Evolutionary conservation across 2,797 vertebrate genomes (phyloP), one percentile per base, ranked within the genome.

Genomic region (Ceryle rudis): DNA sequence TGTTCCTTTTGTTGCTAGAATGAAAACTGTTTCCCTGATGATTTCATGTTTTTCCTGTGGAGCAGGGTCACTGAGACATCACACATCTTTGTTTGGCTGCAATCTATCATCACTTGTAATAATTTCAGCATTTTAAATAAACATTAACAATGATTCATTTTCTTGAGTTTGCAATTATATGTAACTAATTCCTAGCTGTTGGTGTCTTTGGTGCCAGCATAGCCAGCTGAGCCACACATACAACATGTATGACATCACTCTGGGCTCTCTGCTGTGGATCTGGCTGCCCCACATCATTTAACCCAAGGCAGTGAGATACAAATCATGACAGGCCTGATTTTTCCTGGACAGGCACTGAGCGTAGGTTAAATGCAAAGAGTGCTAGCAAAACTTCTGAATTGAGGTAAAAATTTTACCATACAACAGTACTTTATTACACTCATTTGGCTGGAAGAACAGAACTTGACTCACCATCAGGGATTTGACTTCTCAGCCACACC

Each of bases 131-230:
- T 66, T 93, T 94, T 65, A 94, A 87, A 92, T 88, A 52, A 95
- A 91, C 44, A 79, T 91, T 84, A 87, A 72, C 89, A 95, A 89
- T 70, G 62, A 55, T 74, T 92, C 61, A 5, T 7, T 70, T 90
- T 75, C 58, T 85, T 82, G 42, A 62, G 35, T 25, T 91, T 74
- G 39, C 52, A 81, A 58, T 86, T 87, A 37, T 4, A 44, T n/a
- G 29, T 51, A 84, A 74, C 28, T 29, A 81, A 81, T 67, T 62
- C 22, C 46, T 62, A 18, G 17, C 28, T 46, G 61, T 47, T 18
- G 9, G 19, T 70, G 10, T 31, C 7, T 75, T 75, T 70, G n/a
- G 19, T 3, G 2, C 3, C 52, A 80, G 39, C 14, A 14, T 8
- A 47, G n/a, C 20, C 41, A 66, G 18, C 25, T 69, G 47, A 79